Base-by-base conservation (phyloP, 2,888 invertebrate genomes). In the Sipha maydis region DNA sequence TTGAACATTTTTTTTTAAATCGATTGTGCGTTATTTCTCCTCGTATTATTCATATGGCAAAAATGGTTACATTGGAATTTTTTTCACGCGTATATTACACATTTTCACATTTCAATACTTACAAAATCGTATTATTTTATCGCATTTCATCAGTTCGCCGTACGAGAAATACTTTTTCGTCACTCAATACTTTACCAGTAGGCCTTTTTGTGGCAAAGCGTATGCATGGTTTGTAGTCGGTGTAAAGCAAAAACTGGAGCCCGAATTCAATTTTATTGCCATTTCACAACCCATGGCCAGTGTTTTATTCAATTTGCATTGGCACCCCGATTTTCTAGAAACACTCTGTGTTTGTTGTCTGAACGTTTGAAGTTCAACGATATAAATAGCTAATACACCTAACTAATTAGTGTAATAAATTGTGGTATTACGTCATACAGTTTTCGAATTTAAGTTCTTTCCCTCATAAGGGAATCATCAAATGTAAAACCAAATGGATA, bases 1-100 rank as follows among this genome's bases (percentile, higher is more conserved):
- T 71, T 25, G 71, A 83, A 54, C 31, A 48, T 82, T 69, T 69
- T 67, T 67, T 67, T 67, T 69, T 0, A 54, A 71, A 83, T 54
- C 48, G 48, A 83, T 54, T 71, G 41, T n/a, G 69, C 69, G 69
- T 69, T 25, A 7, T 48, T 48, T 28, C 34, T 41, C 69, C 71
- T 5, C n/a, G 61, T 69, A 25, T 28, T 28, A 69, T 69, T 28
- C 69, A 11, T 11, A 17, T 19, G 48, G 14, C 14, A 28, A 28
- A 38, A 11, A 38, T 4, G 28, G 0, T 28, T 48, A 28, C 28
- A 67, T 69, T 38, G 28, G 31, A 34, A 34, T 19, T 41, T 41
- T 17, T 41, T 41, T 67, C 19, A 2, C 54, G 25, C 11, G 25
- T 34, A 25, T n/a, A 77, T 41, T 67, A 54, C n/a, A 34, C 1